Base-by-base conservation (phyloP, 2,888 invertebrate species). In the Cheiracanthium punctorium region DNA sequence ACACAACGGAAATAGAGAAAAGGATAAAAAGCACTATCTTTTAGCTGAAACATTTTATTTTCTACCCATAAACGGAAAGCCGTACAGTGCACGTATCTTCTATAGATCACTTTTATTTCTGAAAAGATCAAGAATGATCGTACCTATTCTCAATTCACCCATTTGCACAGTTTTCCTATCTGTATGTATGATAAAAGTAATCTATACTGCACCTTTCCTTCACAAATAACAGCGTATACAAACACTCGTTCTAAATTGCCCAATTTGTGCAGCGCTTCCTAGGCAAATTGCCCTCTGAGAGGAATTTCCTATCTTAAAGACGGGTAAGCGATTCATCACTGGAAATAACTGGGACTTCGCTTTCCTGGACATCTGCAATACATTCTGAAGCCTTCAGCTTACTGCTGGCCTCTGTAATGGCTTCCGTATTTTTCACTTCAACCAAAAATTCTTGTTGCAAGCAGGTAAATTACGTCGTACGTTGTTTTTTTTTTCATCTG, bases 281-380 rank as follows among this genome's bases (percentile, higher is more conserved):
- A 58, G 58, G 58, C 24, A 58, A 58, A 58, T 58, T 24, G 58
- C 58, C 58, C 58, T 58, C 24, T 20, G 58, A 58, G 58, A 58
- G 58, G 58, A 58, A 58, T 58, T 58, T 58, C 58, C 58, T 58
- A 58, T 58, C 58, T 58, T 1, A 24, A 58, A 58, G 58, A 58
- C 24, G 17, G 24, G 58, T 20, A 58, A 5, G 24, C 58, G 2
- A 58, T 58, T 58, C 58, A 24, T 58, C 58, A 58, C 58, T 24
- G 20, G 12, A 24, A 58, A 58, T 58, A 58, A 58, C 24, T 7
- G 58, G 24, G 5, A 58, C 58, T 24, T 58, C 58, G 5, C 24
- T 7, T 58, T 58, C 24, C 24, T 24, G 24, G 58, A 58, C 58
- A 58, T 24, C 24, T 5, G 24, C 58, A 20, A 58, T 58, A 58